These are phyloP conservation scores for Bombyx mandarina DNA, from an alignment of 1,140 invertebrate genomes.

Conservation along the genomic window DNA sequence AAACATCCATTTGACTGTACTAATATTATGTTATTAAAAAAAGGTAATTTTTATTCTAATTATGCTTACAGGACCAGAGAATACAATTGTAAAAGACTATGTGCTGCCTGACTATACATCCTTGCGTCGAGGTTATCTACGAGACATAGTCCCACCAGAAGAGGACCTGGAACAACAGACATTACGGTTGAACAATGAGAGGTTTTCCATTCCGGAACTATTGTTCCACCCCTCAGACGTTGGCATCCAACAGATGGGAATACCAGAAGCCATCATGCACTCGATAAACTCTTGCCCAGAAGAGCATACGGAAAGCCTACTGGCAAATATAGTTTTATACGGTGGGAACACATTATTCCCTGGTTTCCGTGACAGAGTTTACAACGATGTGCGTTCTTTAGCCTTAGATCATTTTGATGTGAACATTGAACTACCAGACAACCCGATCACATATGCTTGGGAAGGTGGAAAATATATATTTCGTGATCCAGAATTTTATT, in stretches of 20 bases:
- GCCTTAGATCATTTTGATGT: conserved; percentile 82
- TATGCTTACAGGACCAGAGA: conserved; percentile 33
- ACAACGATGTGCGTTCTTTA: conserved; percentile 83
- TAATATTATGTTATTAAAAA: neutral
- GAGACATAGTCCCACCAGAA: conserved; percentile 66
- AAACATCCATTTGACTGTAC: neutral
- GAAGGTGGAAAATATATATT: conserved; percentile 85
- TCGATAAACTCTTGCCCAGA: conserved; percentile 81
- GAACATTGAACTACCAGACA: conserved; percentile 75
- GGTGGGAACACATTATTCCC: conserved; percentile 91
- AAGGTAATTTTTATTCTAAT: conserved; percentile 1
- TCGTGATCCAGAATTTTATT: conserved; percentile 80
- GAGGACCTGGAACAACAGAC: conserved; percentile 83
- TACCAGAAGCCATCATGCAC: conserved; percentile 90
- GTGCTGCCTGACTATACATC: conserved; percentile 95
- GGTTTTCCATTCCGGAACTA: conserved; percentile 95
- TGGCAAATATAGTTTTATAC: conserved; percentile 90
- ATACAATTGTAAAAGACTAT: conserved; percentile 87
- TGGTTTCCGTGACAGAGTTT: conserved; percentile 87
- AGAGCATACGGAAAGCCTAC: conserved; percentile 85
- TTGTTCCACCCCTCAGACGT: conserved; percentile 96
- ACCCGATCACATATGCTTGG: conserved; percentile 90
- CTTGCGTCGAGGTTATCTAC: conserved; percentile 85
- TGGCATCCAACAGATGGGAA: conserved; percentile 94
- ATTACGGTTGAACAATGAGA: conserved; percentile 90